These are phyloP conservation scores for Steinernema khuongi DNA, from an alignment of 1,140 invertebrate species.

Conservation along the genomic window DNA sequence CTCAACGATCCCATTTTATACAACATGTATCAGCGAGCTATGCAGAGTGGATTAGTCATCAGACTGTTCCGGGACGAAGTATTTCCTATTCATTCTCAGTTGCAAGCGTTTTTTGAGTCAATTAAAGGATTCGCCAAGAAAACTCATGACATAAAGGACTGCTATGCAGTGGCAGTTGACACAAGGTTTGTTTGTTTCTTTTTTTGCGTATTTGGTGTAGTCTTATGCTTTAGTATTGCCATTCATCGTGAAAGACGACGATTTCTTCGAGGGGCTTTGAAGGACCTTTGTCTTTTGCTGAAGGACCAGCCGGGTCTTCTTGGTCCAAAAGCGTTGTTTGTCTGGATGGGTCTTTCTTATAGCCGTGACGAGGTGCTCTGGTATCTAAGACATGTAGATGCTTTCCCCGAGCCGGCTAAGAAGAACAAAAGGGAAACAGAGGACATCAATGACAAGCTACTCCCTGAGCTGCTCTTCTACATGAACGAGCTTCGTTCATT, in stretches of 20 bases:
- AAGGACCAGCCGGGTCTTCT: conserved; percentile 94
- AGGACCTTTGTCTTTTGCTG: conserved; percentile 87
- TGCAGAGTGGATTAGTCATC: conserved; percentile 87
- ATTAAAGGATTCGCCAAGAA: conserved; percentile 71
- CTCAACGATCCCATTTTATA: conserved; percentile 68
- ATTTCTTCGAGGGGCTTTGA: conserved; percentile 86
- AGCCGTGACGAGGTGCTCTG: conserved; percentile 93
- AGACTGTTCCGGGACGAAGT: conserved; percentile 94
- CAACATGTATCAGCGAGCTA: conserved; percentile 81
- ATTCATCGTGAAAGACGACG: conserved; percentile 79
- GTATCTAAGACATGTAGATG: conserved; percentile 89
- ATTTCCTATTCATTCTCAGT: conserved; percentile 85
- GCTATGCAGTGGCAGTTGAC: conserved; percentile 37
- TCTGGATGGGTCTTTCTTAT: conserved; percentile 90
- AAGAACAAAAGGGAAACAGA: conserved; percentile 62
- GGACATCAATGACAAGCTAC: conserved; percentile 67
- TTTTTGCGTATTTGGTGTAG: conserved; percentile 14
- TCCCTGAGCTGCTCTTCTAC: conserved; percentile 93
- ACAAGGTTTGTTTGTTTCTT: conserved; percentile 19
- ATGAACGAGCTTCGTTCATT: conserved; percentile 80
- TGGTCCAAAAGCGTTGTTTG: conserved; percentile 74
- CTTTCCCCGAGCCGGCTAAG: conserved; percentile 73
- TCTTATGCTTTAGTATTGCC: conserved; percentile 14
- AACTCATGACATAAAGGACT: conserved; percentile 49
- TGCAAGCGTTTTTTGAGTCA: conserved; percentile 84